Evolutionary conservation across 2,888 invertebrate species (phyloP).

Genomic region (Yponomeuta cagnagella): DNA sequence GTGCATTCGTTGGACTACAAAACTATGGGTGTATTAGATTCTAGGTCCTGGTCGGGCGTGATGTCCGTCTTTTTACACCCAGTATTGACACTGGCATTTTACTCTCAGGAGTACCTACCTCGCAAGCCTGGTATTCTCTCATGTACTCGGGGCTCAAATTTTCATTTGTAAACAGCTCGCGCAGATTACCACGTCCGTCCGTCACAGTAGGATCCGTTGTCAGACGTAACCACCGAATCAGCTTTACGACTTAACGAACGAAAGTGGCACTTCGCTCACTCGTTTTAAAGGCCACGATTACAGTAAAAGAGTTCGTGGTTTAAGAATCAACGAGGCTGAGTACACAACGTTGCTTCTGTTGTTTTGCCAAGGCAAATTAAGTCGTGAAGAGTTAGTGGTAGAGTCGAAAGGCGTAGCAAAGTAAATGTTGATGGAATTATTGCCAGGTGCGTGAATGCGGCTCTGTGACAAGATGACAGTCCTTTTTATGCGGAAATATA

Average conservation of each 20-base stretch:
- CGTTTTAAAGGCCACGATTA: not conserved
- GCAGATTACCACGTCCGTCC: not conserved
- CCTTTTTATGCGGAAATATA: not conserved
- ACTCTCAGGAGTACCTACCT: too few species aligned
- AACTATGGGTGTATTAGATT: too few species aligned
- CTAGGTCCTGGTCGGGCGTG: too few species aligned
- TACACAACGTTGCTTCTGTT: not conserved
- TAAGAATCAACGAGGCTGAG: not conserved
- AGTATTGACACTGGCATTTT: too few species aligned
- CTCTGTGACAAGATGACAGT: constrained; percentile 1
- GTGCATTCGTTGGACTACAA: too few species aligned
- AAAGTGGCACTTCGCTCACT: not conserved
- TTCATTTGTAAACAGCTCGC: not conserved
- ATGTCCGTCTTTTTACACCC: too few species aligned
- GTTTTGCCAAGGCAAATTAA: not conserved
- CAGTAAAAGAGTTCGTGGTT: not conserved
- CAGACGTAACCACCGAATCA: not conserved
- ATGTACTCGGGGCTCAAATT: not conserved
- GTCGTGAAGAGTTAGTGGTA: not conserved
- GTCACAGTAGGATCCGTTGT: not conserved
- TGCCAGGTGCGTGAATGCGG: constrained; percentile 1
- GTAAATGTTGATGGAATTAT: not conserved
- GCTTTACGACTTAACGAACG: not conserved
- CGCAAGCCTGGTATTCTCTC: not conserved
- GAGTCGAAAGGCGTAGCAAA: not conserved